These are phyloP conservation scores for Neolamprologus modestus DNA, from an alignment of 2,113 vertebrate species.

Conservation along the genomic window DNA sequence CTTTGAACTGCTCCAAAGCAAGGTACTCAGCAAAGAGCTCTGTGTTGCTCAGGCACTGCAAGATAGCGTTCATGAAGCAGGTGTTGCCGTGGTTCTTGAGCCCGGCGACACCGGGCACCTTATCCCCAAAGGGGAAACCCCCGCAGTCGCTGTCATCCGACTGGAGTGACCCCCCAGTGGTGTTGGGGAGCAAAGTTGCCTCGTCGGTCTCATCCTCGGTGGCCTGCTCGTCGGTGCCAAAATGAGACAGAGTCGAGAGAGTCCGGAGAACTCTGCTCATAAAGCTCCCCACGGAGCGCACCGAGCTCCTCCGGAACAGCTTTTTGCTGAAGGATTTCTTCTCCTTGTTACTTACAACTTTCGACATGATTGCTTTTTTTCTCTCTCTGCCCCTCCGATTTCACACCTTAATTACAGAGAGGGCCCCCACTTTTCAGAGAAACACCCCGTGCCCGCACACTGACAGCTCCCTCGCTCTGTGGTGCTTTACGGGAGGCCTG, in stretches of 20 bases:
- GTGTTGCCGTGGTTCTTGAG: conserved; percentile 98
- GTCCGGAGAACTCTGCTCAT: conserved; percentile 87
- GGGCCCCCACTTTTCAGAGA: neutral
- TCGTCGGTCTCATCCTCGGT: conserved; percentile 69
- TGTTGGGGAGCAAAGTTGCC: conserved; percentile 60
- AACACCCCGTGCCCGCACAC: neutral
- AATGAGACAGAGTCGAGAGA: conserved; percentile 83
- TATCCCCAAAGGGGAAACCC: conserved; percentile 65
- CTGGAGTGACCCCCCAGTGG: conserved; percentile 47
- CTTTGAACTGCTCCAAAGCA: conserved; percentile 85
- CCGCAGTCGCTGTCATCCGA: conserved; percentile 68
- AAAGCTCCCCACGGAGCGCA: conserved; percentile 84
- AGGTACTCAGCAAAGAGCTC: conserved; percentile 95
- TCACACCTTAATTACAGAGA: neutral
- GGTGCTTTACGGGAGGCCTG: neutral
- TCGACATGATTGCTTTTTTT: conserved; percentile 53
- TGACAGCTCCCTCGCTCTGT: neutral
- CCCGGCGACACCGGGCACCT: conserved; percentile 86
- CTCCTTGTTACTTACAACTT: conserved; percentile 78
- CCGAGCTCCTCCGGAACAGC: conserved; percentile 80
- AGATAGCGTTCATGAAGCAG: conserved; percentile 98
- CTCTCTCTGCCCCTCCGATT: neutral
- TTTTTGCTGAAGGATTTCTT: conserved; percentile 86
- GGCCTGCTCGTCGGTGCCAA: conserved; percentile 74
- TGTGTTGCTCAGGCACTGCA: conserved; percentile 98